phyloP scores from a whole-genome alignment of 2,888 invertebrate genomes.

The Drosophila vallismaia region DNA sequence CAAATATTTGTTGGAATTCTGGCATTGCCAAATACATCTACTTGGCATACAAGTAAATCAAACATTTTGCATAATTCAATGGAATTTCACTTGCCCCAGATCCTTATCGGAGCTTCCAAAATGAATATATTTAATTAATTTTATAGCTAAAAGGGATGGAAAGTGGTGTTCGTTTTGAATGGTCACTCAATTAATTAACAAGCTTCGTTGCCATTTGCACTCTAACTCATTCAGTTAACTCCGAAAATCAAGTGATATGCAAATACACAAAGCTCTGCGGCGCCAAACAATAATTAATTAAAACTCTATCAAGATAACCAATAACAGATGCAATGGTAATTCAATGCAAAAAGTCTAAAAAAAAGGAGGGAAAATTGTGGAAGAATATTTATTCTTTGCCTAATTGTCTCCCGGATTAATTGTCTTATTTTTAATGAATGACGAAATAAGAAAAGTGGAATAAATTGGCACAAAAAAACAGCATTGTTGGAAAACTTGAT shows the following conservation, averaged over 20 bases:
- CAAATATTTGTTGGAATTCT: slow-evolving; percentile 62
- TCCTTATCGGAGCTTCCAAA: slow-evolving; percentile 26
- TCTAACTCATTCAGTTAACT: slow-evolving; percentile 47
- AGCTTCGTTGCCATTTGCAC: slow-evolving; percentile 49
- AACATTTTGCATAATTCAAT: slow-evolving; percentile 68
- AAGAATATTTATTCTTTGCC: no score
- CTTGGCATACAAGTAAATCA: slow-evolving; percentile 40
- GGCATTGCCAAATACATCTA: slow-evolving; percentile 33
- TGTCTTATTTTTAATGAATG: background rate
- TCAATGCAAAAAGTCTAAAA: background rate
- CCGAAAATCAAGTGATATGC: slow-evolving; percentile 62
- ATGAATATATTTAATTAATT: slow-evolving; percentile 72
- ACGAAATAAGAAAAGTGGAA: slow-evolving; percentile 15
- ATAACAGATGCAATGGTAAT: background rate
- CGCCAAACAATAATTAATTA: slow-evolving; percentile 39
- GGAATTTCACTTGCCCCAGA: slow-evolving; percentile 13
- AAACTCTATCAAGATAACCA: slow-evolving; percentile 1
- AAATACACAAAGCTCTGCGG: slow-evolving; percentile 50
- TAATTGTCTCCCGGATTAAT: background rate
- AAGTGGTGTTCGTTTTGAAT: background rate
- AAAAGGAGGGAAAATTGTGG: no score
- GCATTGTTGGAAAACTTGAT: slow-evolving; percentile 27
- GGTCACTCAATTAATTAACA: slow-evolving; percentile 64
- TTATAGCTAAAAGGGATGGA: slow-evolving; percentile 42
- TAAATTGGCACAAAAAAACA: slow-evolving; percentile 7